These are phyloP conservation scores for Apeltes quadracus DNA, from an alignment of 2,113 vertebrate species.

Conservation along the genomic window DNA sequence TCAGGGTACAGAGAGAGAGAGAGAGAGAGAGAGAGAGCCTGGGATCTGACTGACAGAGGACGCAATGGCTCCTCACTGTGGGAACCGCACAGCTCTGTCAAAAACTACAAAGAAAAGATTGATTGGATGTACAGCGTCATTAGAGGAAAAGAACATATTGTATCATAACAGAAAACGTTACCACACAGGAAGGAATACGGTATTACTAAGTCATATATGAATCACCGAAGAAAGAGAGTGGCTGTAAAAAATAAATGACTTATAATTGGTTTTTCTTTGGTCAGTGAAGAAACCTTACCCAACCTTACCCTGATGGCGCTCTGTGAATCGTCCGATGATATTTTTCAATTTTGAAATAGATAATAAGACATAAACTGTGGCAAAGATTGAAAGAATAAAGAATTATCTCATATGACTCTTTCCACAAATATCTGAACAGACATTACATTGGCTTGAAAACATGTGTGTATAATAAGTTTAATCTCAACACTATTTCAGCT, in stretches of 20 bases:
- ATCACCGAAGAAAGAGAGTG: not conserved
- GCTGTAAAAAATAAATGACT: slow-evolving; percentile 23
- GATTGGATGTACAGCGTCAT: slow-evolving; percentile 24
- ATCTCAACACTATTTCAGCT: not conserved
- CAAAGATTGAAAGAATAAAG: not conserved
- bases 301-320: not conserved
- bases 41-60: slow-evolving; percentile 73
- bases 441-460: not conserved
- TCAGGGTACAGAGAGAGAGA: slow-evolving; percentile 61
- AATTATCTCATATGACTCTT: not conserved
- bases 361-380: not conserved
- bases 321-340: slow-evolving; percentile 15
- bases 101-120: slow-evolving; percentile 39
- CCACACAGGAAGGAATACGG: slow-evolving; percentile 8
- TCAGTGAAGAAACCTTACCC: not conserved
- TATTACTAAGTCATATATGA: slow-evolving; percentile 14
- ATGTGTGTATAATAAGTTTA: not conserved
- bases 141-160: slow-evolving; percentile 45
- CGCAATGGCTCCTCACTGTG: slow-evolving; percentile 54
- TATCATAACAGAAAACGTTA: slow-evolving; percentile 18
- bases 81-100: slow-evolving; percentile 53
- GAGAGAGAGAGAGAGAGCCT: slow-evolving; percentile 54
- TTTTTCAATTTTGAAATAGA: not conserved
- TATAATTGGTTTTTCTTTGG: slow-evolving; percentile 6
- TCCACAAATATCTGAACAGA: not conserved